Base-by-base conservation (phyloP, 1,140 invertebrate species). In the Dryas iulia region DNA sequence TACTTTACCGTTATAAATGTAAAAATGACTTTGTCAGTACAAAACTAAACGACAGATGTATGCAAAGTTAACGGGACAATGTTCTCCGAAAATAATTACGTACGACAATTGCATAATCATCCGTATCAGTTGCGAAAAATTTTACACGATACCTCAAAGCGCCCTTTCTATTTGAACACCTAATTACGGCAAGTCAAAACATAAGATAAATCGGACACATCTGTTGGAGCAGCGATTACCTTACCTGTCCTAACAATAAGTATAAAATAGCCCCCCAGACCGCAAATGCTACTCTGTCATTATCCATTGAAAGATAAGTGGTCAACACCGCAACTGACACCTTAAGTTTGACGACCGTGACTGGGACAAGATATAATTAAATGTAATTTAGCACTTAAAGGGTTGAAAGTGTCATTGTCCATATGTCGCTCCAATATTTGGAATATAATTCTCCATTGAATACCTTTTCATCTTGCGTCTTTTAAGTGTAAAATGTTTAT, bases 281-380 rank as follows among this genome's bases (percentile, higher is more conserved):
- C 76, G 69, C 74, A 77, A 72, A 61, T 18, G 39, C 7, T 21
- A 47, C 2, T 7, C 63, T 33, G 66, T 82, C 73, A 84, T 83
- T 83, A 84, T 74, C 67, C 71, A 79, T 82, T 79, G 72, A 80
- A 10, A 62, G 71, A 84, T 83, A 90, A 87, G 86, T 84, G 88
- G 86, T 88, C 86, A 88, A 77, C 74, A 71, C 83, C 73, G 72
- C 86, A 89, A 83, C 85, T 84, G 87, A 87, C 86, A 88, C 88
- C 84, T 84, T 66, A 57, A 61, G 69, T 71, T 73, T 72, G 68
- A 79, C 74, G 64, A 86, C 85, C 88, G 84, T 90, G 88, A 89
- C 80, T 80, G 62, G 63, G 59, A 82, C 70, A 83, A 81, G 70
- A 59, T 68, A 65, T 82, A 86, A 91, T 89, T 89, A 89, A 76